Conservation (phyloP, 2,888 invertebrate species). For the Andrena fulva region DNA sequence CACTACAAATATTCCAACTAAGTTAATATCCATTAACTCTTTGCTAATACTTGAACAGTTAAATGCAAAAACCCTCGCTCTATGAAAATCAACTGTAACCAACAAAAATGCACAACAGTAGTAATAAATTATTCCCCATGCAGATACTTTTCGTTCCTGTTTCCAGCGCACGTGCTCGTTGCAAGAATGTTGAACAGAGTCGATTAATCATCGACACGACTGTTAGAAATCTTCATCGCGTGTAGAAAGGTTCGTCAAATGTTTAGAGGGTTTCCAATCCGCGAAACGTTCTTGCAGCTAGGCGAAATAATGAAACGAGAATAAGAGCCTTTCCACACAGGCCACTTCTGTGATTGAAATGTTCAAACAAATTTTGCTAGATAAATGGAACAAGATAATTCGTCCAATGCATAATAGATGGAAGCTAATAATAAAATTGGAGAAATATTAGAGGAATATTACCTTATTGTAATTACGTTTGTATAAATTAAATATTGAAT, state of each 20-base stretch:
- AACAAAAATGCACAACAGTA: slow-evolving; percentile 29
- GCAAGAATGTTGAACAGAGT: slow-evolving; percentile 34
- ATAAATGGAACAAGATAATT: no score
- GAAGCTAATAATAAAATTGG: no score
- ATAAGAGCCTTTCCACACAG: slow-evolving; percentile 36
- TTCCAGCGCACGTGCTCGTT: slow-evolving; percentile 21
- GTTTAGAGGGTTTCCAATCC: background rate
- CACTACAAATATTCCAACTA: no score
- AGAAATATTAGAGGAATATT: no score
- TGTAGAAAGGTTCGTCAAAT: slow-evolving; percentile 21
- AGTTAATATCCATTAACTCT: no score
- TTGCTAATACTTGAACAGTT: background rate
- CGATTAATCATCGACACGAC: slow-evolving; percentile 48
- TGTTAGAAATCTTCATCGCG: slow-evolving; percentile 51
- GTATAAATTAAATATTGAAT: no score
- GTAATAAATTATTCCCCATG: slow-evolving; percentile 48
- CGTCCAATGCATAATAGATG: no score
- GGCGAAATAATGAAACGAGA: slow-evolving; percentile 8
- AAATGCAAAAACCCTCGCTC: background rate
- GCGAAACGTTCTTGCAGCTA: background rate
- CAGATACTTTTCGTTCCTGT: slow-evolving; percentile 34
- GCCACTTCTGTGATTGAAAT: no score
- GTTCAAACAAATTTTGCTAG: no score
- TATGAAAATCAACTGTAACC: slow-evolving; percentile 3
- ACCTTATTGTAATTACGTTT: no score